These are phyloP conservation scores for Ficedula albicollis DNA, from an alignment of 2,797 vertebrate genomes.

Conservation along the genomic window DNA sequence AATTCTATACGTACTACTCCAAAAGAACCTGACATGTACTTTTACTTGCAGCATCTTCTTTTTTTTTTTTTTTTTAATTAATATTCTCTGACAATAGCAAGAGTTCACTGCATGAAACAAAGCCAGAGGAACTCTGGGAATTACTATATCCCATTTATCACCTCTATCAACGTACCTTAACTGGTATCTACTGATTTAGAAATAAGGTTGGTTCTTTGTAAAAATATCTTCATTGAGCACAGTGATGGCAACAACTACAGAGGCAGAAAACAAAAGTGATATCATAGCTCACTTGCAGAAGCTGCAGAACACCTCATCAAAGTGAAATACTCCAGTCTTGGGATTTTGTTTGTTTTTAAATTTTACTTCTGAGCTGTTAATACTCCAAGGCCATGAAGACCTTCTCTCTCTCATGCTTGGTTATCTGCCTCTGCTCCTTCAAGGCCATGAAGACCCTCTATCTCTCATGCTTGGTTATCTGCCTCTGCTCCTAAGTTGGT, in stretches of 20 bases:
- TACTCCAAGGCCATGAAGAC: background rate
- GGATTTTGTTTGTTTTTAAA: background rate
- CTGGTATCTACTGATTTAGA: background rate
- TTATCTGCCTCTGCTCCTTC: background rate
- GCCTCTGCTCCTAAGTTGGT: background rate
- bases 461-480: background rate
- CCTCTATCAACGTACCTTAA: background rate
- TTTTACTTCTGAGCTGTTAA: background rate
- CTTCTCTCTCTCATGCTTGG: background rate
- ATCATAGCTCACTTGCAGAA: background rate
- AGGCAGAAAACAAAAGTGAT: background rate
- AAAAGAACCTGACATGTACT: background rate
- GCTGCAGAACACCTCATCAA: background rate
- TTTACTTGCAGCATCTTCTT: background rate
- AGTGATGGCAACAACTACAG: background rate
- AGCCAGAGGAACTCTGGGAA: background rate
- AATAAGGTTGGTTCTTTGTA: background rate
- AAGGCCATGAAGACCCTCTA: accelerated
- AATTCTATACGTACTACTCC: background rate
- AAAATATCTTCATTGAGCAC: background rate
- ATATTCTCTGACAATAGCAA: background rate
- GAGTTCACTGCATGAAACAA: background rate
- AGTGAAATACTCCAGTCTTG: background rate
- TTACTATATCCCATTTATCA: background rate
- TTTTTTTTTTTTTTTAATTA: too few species aligned